Percentiles rank a stretch among this genome's conserved stretches.
Conservation (phyloP, 2,113 vertebrate species). For the Stigmatopora argus region DNA sequence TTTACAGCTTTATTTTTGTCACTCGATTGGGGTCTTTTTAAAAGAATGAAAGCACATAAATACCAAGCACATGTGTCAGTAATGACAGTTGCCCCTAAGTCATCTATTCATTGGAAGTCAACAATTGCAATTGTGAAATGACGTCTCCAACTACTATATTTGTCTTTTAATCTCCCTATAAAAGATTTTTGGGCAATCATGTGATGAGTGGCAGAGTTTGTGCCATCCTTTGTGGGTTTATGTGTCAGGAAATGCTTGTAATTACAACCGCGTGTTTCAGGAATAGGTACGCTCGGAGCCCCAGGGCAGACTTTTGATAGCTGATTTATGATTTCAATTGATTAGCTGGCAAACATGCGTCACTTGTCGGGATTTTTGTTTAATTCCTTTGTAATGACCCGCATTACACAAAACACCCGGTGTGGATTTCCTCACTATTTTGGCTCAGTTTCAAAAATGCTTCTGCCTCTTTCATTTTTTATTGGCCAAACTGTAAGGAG, state of each 20-base stretch:
- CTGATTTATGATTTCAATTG: conserved; percentile 26
- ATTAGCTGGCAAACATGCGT: conserved; percentile 12
- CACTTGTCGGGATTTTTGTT: conserved; percentile 6
- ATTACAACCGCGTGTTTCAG: conserved; percentile 7
- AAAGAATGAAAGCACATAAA: conserved; percentile 44
- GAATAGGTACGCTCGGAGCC: conserved; percentile 12
- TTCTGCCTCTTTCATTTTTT: not conserved
- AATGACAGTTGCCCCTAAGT: conserved; percentile 59
- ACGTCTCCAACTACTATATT: conserved; percentile 26
- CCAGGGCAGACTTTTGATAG: conserved; percentile 13
- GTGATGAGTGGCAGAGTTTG: conserved; percentile 24
- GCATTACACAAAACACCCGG: conserved; percentile 1
- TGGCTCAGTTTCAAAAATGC: conserved; percentile 3
- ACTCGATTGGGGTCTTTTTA: conserved; percentile 28
- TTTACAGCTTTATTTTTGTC: conserved; percentile 42
- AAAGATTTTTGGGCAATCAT: conserved; percentile 39
- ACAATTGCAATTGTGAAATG: conserved; percentile 60
- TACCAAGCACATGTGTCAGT: conserved; percentile 57
- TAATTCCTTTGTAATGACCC: conserved; percentile 14
- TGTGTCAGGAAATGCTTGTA: conserved; percentile 25
- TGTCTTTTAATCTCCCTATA: conserved; percentile 54
- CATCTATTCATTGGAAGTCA: conserved; percentile 45
- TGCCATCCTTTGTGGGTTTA: conserved; percentile 6
- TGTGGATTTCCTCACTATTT: conserved; percentile 6
- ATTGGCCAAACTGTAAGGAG: not conserved